Percentiles rank a stretch among this genome's conserved stretches.
phyloP scores from a whole-genome alignment of 2,113 vertebrate genomes.

The Anas platyrhynchos region DNA sequence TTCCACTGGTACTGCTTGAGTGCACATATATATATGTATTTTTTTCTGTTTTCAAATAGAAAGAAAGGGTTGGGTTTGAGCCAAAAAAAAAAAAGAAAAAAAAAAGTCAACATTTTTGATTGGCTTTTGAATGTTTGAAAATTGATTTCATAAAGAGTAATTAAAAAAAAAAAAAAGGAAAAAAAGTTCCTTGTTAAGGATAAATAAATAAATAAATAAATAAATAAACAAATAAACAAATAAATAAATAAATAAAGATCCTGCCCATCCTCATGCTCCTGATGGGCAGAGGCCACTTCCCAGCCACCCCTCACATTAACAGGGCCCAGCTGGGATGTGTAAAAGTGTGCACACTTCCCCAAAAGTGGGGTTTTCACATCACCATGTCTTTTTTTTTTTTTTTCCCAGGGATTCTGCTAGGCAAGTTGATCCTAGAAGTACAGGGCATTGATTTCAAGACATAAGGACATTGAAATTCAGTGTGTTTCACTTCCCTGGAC shows the following conservation, averaged over 20 bases:
- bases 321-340: no score
- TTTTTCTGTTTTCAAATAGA: neutral
- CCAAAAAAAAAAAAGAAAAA: neutral
- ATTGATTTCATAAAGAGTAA: neutral
- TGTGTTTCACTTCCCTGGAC: rapidly evolving
- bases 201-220: neutral
- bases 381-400: slow-evolving; percentile 4
- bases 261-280: no score
- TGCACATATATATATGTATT: neutral
- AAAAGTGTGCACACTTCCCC: neutral
- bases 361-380: neutral
- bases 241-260: neutral
- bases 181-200: neutral
- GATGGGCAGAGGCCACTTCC: no score
- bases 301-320: no score
- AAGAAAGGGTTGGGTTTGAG: neutral
- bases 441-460: neutral
- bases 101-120: neutral
- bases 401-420: slow-evolving; percentile 28
- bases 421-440: neutral
- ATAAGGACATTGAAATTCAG: neutral
- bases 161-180: rapidly evolving
- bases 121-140: neutral
- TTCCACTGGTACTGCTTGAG: neutral
- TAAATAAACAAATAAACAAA: neutral